These are phyloP conservation scores for Squalus acanthias DNA, from an alignment of 2,797 vertebrate species.

Conservation along the genomic window DNA sequence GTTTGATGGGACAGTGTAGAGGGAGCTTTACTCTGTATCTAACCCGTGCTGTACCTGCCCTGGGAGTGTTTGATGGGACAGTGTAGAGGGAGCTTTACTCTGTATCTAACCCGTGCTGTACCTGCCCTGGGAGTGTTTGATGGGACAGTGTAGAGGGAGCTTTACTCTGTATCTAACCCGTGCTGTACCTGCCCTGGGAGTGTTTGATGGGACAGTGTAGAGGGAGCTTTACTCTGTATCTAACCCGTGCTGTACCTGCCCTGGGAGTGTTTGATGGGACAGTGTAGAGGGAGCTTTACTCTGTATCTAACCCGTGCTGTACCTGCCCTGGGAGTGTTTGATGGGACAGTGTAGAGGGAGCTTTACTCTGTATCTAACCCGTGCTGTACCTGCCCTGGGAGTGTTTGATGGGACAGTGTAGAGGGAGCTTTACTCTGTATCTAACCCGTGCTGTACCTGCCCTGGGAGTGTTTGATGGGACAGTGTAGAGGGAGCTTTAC, in stretches of 20 bases:
- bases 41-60: neutral
- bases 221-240: neutral
- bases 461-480: neutral
- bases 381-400: neutral
- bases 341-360: too few relatives aligned
- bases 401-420: neutral
- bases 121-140: neutral
- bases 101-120: neutral
- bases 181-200: neutral
- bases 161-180: neutral
- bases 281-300: neutral
- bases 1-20: neutral
- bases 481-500: neutral
- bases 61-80: too few relatives aligned
- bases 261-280: neutral
- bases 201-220: neutral
- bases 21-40: neutral
- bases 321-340: neutral
- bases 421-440: neutral
- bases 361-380: neutral
- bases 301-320: neutral
- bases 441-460: neutral
- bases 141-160: too few relatives aligned
- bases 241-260: neutral
- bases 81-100: too few relatives aligned